Conservation (phyloP, 2,113 vertebrate genomes). For the Ranitomeya variabilis region DNA sequence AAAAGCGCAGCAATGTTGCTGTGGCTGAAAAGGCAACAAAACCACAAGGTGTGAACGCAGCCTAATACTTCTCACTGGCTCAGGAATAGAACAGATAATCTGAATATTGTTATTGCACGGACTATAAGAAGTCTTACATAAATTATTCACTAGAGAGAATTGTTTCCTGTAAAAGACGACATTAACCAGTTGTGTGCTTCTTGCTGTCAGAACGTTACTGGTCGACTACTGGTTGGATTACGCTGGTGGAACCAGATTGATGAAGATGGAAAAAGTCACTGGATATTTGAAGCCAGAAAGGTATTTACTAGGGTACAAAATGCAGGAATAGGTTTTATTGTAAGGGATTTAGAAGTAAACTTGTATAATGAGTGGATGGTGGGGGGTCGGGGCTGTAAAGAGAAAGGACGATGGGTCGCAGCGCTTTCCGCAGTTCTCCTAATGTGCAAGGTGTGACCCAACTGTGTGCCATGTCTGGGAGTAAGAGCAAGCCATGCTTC, state of each 20-base stretch:
- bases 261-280: slow-evolving; percentile 85
- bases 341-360: neutral
- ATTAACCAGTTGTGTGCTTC: slow-evolving; percentile 24
- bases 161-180: neutral
- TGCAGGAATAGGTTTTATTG: too few relatives aligned
- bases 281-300: slow-evolving; percentile 87
- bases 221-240: slow-evolving; percentile 84
- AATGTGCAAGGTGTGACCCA: neutral
- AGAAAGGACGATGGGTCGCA: neutral
- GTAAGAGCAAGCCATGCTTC: too few relatives aligned
- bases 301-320: slow-evolving; percentile 58
- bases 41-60: too few relatives aligned
- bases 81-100: too few relatives aligned
- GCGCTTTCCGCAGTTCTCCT: neutral
- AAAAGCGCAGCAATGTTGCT: too few relatives aligned
- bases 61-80: too few relatives aligned
- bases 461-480: too few relatives aligned
- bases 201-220: slow-evolving; percentile 79
- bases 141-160: neutral
- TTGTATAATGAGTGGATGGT: neutral
- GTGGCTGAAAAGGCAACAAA: too few relatives aligned
- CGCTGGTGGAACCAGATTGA: slow-evolving; percentile 91
- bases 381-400: neutral
- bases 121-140: neutral
- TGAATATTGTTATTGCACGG: too few relatives aligned